These are phyloP conservation scores for Nansenia antarctica DNA, from an alignment of 2,113 vertebrate genomes.

Conservation along the genomic window DNA sequence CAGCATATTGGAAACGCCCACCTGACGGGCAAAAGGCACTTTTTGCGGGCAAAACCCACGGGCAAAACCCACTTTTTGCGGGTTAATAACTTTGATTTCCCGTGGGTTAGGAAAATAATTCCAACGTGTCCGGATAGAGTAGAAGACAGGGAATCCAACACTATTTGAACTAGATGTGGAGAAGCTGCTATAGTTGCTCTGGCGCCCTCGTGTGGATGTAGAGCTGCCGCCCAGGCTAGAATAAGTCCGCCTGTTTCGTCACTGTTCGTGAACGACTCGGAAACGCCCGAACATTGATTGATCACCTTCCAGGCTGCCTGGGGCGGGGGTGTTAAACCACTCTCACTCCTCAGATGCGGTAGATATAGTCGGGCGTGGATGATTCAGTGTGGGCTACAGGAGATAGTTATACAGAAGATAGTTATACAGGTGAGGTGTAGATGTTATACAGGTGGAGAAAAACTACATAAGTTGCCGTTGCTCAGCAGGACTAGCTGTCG, in stretches of 20 bases:
- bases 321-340: background rate
- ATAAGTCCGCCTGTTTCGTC: background rate
- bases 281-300: slow-evolving; percentile 20
- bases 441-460: background rate
- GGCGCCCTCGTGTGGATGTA: slow-evolving; percentile 38
- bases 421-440: background rate
- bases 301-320: too few relatives aligned
- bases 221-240: background rate
- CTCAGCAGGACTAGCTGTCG: background rate
- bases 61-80: too few relatives aligned
- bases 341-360: slow-evolving; percentile 15
- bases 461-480: too few relatives aligned
- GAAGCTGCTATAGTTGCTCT: background rate
- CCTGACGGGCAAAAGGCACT: too few relatives aligned
- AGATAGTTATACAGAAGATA: background rate
- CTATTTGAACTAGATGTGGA: background rate
- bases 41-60: too few relatives aligned
- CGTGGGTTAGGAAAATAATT: too few relatives aligned
- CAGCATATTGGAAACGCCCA: too few relatives aligned
- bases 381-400: background rate
- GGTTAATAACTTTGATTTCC: too few relatives aligned
- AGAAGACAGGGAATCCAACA: too few relatives aligned
- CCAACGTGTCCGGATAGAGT: too few relatives aligned
- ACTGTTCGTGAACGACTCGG: slow-evolving; percentile 10
- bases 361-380: background rate